Percentiles rank a stretch among this genome's conserved stretches.
Conservation (phyloP, 1,140 invertebrate genomes). For the Leptopilina boulardi region DNA sequence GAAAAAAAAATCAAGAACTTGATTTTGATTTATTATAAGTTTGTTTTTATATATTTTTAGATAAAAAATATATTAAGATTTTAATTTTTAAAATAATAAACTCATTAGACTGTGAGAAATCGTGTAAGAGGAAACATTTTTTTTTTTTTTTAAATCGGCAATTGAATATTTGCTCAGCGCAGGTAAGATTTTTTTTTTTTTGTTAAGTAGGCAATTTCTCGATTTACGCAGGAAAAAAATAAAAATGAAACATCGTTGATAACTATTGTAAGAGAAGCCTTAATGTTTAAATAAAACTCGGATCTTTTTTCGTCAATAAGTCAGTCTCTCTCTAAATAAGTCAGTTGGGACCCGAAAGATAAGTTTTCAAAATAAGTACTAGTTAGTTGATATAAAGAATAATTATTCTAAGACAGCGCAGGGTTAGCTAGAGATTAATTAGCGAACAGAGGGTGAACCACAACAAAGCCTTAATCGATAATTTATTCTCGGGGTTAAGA, state of each 20-base stretch:
- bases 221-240: constrained; percentile 1
- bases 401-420: constrained; percentile 43
- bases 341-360: constrained; percentile 66
- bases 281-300: constrained; percentile 51
- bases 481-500: constrained; percentile 61
- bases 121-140: too few relatives aligned
- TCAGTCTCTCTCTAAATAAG: constrained; percentile 61
- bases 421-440: constrained; percentile 47
- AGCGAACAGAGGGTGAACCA: constrained; percentile 52
- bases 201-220: not conserved
- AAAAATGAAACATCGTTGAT: not conserved
- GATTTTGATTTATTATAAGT: not conserved
- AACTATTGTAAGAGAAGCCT: constrained; percentile 42
- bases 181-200: not conserved
- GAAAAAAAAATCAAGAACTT: not conserved
- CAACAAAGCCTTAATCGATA: constrained; percentile 69
- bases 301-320: constrained; percentile 61
- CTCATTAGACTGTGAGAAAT: not conserved
- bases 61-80: not conserved
- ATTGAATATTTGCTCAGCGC: constrained; percentile 9
- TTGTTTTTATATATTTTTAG: not conserved
- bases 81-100: not conserved
- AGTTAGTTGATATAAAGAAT: constrained; percentile 63
- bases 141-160: not conserved
- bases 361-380: constrained; percentile 63